Base-by-base conservation (phyloP, 2,797 vertebrate species). In the Florisuga fusca region DNA sequence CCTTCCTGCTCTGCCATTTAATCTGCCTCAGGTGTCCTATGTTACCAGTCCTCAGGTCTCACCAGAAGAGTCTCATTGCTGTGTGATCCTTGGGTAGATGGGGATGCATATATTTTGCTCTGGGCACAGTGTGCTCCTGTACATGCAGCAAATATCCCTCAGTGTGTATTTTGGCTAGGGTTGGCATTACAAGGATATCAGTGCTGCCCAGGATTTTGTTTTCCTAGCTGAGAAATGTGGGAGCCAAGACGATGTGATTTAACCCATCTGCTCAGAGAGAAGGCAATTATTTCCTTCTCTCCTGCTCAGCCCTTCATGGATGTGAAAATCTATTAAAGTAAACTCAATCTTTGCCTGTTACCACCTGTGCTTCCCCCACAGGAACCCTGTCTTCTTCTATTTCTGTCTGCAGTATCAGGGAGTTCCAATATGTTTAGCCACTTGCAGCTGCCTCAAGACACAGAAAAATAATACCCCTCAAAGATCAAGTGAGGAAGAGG, bases 201-300 rank as follows among this genome's bases (percentile, higher is more conserved):
- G 9, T 50, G 21, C 27, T 87, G 75, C n/a, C 74, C 51, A 89
- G 43, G 55, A 85, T 77, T 89, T 82, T 84, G 68, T 75, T 93
- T 84, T 91, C 4, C 71, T 64, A 34, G 15, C 15, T 82, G 55
- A 90, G 38, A 83, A 82, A 91, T 73, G 17, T 27, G 29, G 57
- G 64, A 94, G 29, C 6, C 6, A 91, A 69, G 34, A 27, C 33
- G 73, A 76, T n/a, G 19, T 20, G 55, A 89, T 84, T 92, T 91
- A 89, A 93, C 43, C 19, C 64, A 54, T 62, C 71, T 76, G 51
- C 58, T 89, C 59, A 55, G 59, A 73, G 81, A 15, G 72, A 76
- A 89, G 58, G 10, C 16, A 84, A 61, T 90, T 87, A 82, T 75
- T 91, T 93, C 17, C n/a, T 84, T 78, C 34, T 66, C 51, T 84